Evolutionary conservation across 1,140 invertebrate genomes (phyloP), one percentile per base, ranked within the genome.

Genomic region (Solenopsis fugax): DNA sequence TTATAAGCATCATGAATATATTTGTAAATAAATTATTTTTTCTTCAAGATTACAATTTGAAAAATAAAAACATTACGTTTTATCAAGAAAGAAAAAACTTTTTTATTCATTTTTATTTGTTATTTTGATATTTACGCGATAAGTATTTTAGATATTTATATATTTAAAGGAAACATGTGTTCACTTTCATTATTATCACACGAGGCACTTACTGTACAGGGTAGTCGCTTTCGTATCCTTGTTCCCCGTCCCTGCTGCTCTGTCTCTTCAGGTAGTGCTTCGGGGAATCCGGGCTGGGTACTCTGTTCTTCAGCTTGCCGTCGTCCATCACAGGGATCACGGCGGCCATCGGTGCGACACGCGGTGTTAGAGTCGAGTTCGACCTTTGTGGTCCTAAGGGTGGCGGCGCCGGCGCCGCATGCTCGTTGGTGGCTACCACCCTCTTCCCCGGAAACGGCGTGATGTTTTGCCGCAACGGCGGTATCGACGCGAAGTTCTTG

Each of bases 281-380:
- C 0, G 91, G 89, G 56, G 93, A 92, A 87, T 95, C 94, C 16
- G 95, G 95, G 90, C 94, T 95, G 10, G 91, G 92, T 29, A 93
- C 93, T 73, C 95, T 92, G 52, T 88, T 93, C 81, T 95, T 95
- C 0, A 95, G 29, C 86, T 95, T 95, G n/a, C 94, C 94, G 84
- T 95, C 93, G 54, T 95, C 95, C 86, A 95, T 95, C 16, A 95
- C 95, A 13, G 95, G 95, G 12, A 94, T 92, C 5, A 95, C 93
- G 4, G 95, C 93, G 29, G 94, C 94, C 95, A 95, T 95, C 12
- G 95, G 93, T 21, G 94, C 94, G 10, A 95, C 94, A 65, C 94
- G 88, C 9, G 94, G 94, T 1, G 93, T 95, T 13, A 95, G 29
- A 0, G 94, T 94, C 0, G 94, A 94, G 52, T 95, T 95, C 6